Percentiles rank a stretch among this genome's conserved stretches.
phyloP scores from a whole-genome alignment of 1,140 invertebrate species.

The Drosophila pallidifrons region DNA sequence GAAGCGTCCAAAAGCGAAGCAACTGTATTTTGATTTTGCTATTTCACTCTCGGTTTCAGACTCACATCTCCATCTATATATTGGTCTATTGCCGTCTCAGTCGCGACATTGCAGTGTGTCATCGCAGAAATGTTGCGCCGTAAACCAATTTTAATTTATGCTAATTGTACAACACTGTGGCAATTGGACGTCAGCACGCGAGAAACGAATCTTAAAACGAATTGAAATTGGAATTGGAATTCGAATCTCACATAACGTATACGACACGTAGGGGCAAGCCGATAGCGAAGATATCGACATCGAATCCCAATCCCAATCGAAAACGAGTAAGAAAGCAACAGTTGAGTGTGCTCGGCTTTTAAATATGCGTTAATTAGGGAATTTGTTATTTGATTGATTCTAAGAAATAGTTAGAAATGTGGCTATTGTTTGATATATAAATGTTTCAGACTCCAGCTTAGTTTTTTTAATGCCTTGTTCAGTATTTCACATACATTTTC shows the following conservation, averaged over 20 bases:
- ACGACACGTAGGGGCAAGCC: neutral
- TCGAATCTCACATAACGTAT: conserved; percentile 25
- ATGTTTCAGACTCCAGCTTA: no score
- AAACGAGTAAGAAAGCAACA: neutral
- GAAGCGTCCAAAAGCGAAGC: conserved; percentile 43
- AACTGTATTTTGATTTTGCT: neutral
- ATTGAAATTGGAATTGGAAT: conserved; percentile 46
- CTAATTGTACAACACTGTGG: conserved; percentile 72
- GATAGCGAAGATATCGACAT: neutral
- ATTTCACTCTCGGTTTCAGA: conserved; percentile 15
- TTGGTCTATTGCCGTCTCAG: neutral
- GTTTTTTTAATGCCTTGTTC: no score
- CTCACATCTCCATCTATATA: neutral
- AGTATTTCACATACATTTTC: no score
- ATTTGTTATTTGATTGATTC: no score
- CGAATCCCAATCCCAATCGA: neutral
- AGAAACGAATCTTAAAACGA: conserved; percentile 56
- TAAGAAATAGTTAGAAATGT: no score
- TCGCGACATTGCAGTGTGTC: conserved; percentile 51
- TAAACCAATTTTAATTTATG: conserved; percentile 83
- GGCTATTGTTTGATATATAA: no score
- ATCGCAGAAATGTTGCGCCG: conserved; percentile 66
- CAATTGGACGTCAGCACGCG: conserved; percentile 69
- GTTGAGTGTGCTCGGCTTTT: no score
- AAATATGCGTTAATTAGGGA: no score